Evolutionary conservation across 2,113 vertebrate genomes (phyloP), one percentile per base, ranked within the genome.

Genomic region (Colistium nudipinnis): DNA sequence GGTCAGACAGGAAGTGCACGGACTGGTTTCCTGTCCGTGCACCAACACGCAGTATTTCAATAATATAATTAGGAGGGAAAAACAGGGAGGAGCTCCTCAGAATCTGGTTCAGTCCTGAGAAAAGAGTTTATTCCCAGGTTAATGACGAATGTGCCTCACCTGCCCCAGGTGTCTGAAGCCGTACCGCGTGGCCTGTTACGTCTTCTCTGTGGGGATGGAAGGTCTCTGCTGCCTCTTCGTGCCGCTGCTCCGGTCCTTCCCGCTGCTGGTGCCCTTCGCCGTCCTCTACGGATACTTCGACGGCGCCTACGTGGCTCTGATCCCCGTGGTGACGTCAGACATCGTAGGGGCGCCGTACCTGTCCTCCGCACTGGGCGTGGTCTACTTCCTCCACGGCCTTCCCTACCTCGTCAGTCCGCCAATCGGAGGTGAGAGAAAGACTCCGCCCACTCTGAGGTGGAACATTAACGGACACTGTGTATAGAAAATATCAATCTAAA

Each of bases 281-380:
- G 93, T 95, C 70, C 94, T 95, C 70, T 99, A 97, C 72, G 97
- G 97, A 10, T 99, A 99, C 88, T 99, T 99, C 0, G 97, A 99
- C 6, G 97, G 97, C 25, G 97, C 96, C 54, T 99, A 99, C 0
- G 96, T 99, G 44, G 95, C 96, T 0, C 85, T 99, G 74, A 96
- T 99, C 54, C 96, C 97, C 1, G 97, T 98, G 6, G 94, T 99
- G 84, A 98, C 95, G 0, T 95, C 95, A 9, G 97, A 98, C 57
- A 91, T 96, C 10, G 96, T 97, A 61, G 95, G 96, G 43, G 91
- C 92, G 5, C 48, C 86, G 5, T 93, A 91, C 72, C 90, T 98
- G 66, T 96, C 97, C 0, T 95, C 95, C 5, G 96, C 96, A 0
- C 93, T 99, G 9, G 97, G 97, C 0, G 91, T 98, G 3, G 94